These are phyloP conservation scores for Falcunculus frontatus DNA, from an alignment of 2,113 vertebrate species.

Conservation along the genomic window DNA sequence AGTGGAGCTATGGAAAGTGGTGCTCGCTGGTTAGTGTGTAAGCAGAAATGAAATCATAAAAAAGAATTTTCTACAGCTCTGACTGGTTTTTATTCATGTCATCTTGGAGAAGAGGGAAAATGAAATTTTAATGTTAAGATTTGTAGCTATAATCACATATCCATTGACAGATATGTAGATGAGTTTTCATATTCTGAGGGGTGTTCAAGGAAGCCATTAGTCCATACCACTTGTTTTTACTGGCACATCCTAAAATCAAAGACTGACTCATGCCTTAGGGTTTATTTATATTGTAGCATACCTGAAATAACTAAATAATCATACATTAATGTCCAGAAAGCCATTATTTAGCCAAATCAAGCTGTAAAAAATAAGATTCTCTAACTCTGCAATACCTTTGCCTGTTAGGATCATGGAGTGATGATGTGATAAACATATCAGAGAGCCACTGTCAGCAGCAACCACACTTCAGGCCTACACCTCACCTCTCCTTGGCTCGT, in stretches of 20 bases:
- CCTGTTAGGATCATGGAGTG: background rate
- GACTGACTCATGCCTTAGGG: background rate
- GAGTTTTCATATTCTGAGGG: background rate
- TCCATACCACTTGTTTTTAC: background rate
- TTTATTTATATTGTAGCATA: background rate
- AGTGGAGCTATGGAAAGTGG: background rate
- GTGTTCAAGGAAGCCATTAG: background rate
- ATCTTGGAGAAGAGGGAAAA: background rate
- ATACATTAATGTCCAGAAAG: background rate
- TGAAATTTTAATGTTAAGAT: conserved; percentile 6
- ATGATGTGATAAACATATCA: background rate
- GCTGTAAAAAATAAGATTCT: background rate
- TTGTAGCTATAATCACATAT: background rate
- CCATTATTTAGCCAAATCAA: background rate
- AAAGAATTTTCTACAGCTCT: background rate
- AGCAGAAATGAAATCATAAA: background rate
- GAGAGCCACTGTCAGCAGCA: background rate
- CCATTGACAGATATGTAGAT: background rate
- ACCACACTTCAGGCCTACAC: background rate
- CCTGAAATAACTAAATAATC: background rate
- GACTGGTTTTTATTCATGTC: background rate
- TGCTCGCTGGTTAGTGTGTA: background rate
- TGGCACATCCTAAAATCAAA: background rate
- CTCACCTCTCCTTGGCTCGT: background rate
- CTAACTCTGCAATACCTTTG: background rate